phyloP scores from a whole-genome alignment of 1,140 invertebrate species.

The Pristionchus pacificus region DNA sequence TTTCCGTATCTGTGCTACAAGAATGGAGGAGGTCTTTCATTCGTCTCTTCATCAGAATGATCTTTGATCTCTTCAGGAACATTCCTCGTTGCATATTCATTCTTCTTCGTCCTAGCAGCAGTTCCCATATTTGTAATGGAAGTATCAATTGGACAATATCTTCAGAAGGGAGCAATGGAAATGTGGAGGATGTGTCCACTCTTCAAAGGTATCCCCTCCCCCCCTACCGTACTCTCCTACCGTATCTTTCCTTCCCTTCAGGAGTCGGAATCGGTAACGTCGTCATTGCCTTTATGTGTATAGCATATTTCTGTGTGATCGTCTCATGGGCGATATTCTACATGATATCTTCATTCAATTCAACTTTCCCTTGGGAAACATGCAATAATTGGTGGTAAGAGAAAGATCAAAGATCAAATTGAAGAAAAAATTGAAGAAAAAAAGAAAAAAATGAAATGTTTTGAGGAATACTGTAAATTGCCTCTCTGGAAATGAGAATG shows the following conservation, averaged over 20 bases:
- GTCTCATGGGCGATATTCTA: conserved; percentile 90
- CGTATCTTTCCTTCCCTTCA: conserved; percentile 14
- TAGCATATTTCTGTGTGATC: conserved; percentile 88
- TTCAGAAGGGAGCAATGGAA: conserved; percentile 71
- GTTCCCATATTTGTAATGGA: conserved; percentile 74
- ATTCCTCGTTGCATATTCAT: conserved; percentile 50
- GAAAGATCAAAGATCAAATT: conserved; percentile 6
- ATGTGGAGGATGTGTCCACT: conserved; percentile 76
- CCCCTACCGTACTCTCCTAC: neutral
- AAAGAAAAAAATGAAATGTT: neutral
- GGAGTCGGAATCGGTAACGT: conserved; percentile 57
- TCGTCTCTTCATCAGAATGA: neutral
- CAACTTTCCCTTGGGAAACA: conserved; percentile 79
- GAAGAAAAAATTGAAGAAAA: neutral
- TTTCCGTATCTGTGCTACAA: conserved; percentile 62
- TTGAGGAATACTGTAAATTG: conserved; percentile 42
- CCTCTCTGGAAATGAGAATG: conserved; percentile 47
- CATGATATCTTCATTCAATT: conserved; percentile 81
- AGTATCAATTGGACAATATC: conserved; percentile 71
- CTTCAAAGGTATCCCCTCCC: conserved; percentile 67
- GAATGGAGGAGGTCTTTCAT: conserved; percentile 58
- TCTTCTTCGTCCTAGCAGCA: conserved; percentile 62
- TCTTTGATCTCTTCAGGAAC: conserved; percentile 10
- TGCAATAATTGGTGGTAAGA: conserved; percentile 81
- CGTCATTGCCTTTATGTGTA: conserved; percentile 57